These are phyloP conservation scores for Lingula anatina DNA, from an alignment of 2,888 invertebrate genomes.

Conservation along the genomic window DNA sequence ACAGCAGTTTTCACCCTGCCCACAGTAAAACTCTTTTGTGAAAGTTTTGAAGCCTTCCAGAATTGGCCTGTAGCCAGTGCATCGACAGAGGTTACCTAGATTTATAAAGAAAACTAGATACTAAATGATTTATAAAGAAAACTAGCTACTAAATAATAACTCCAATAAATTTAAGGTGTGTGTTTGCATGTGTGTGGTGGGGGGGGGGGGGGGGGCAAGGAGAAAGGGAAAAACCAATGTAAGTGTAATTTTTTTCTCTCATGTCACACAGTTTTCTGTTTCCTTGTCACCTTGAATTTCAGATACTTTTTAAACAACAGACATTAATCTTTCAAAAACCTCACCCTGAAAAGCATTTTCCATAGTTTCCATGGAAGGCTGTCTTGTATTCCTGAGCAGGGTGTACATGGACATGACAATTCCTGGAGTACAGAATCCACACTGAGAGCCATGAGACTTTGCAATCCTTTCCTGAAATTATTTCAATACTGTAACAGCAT, in stretches of 20 bases:
- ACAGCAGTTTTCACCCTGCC: slow-evolving; percentile 3
- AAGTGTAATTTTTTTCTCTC: too few relatives aligned
- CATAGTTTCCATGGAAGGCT: slow-evolving; percentile 71
- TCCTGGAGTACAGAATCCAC: too few relatives aligned
- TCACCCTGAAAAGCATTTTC: slow-evolving; percentile 54
- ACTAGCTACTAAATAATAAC: too few relatives aligned
- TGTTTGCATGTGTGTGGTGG: too few relatives aligned
- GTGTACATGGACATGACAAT: slow-evolving; percentile 95
- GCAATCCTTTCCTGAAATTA: slow-evolving; percentile 63
- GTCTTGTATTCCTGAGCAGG: slow-evolving; percentile 66
- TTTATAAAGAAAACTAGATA: too few relatives aligned
- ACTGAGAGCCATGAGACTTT: slow-evolving; percentile 87
- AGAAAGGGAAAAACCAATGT: too few relatives aligned
- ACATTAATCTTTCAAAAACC: background rate
- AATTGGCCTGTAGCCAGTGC: slow-evolving; percentile 90
- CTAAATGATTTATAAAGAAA: too few relatives aligned
- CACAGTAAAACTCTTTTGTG: slow-evolving; percentile 24
- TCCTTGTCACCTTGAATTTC: background rate
- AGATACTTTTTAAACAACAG: background rate
- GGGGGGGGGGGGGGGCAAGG: too few relatives aligned
- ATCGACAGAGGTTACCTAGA: slow-evolving; percentile 75
- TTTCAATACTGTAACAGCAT: too few relatives aligned
- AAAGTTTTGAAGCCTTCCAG: slow-evolving; percentile 85
- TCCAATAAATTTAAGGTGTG: too few relatives aligned
- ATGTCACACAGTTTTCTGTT: too few relatives aligned